Base-by-base conservation (phyloP, 2,888 invertebrate genomes). In the Eumacrocentrus americanus region DNA sequence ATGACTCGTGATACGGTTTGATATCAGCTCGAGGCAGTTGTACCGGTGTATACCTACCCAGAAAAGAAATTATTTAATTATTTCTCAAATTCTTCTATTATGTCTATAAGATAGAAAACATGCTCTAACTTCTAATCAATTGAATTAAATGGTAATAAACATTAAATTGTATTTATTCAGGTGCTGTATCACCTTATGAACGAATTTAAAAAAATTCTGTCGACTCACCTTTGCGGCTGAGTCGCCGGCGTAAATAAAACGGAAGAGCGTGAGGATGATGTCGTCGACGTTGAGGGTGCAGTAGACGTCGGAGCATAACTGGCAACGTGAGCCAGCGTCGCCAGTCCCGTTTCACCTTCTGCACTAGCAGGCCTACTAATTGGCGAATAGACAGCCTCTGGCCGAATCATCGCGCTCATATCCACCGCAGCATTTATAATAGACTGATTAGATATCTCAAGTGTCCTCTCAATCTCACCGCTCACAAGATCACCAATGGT, bases 401-500 rank as follows among this genome's bases (percentile, higher is more conserved):
- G 81, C 66, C 83, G 79, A 70, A 83, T 82, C 68, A 84, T 84
- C 59, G 91, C 89, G 80, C 91, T 92, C 91, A 92, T 92, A 81
- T 92, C 91, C 61, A 94, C 92, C 23, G 92, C 91, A 2, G 92
- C 92, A 82, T 93, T 93, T 74, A 92, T 92, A 72, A 93, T 91
- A 71, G 90, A 90, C 82, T 93, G 93, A 83, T 93, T 92, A 53
- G 92, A 91, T 73, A 94, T 93, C 82, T 94, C 94, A 50, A 94
- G 83, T 12, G 93, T 93, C 71, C 91, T 85, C 82, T 94, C 94
- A 71, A 94, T 94, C 84, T 94, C 94, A 7, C 91, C 91, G 75
- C 91, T 92, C 68, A 94, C 91, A 68, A 94, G 84, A 82, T 94
- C 94, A 9, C 93, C 93, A 72, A 94, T 93, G 51, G 93, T 94